Evolutionary conservation across 2,113 vertebrate species (phyloP).

Genomic region (Spermophilus dauricus): DNA sequence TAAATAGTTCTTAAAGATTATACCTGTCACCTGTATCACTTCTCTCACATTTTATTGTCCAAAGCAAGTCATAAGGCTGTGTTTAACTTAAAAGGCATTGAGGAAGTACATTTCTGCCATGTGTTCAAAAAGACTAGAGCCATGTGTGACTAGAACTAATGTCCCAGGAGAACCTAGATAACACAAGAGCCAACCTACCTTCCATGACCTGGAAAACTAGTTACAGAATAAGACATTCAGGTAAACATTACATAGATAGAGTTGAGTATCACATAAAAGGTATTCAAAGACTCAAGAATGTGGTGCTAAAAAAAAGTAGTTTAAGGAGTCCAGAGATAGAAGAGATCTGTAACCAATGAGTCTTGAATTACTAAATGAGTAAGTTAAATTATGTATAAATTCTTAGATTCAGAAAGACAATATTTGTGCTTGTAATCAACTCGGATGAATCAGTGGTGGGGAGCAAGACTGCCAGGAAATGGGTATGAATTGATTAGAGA

Average conservation of each 20-base stretch:
- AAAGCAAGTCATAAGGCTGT: constrained; percentile 1
- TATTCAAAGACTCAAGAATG: neutral
- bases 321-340: neutral
- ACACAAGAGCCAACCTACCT: neutral
- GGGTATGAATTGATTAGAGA: neutral
- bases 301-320: neutral
- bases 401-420: neutral
- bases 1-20: neutral
- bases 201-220: neutral
- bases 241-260: neutral
- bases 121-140: neutral
- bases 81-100: neutral
- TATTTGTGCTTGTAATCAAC: neutral
- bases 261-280: neutral
- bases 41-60: constrained; percentile 17
- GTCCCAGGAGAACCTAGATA: neutral
- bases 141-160: neutral
- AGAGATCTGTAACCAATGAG: neutral
- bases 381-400: neutral
- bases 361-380: neutral
- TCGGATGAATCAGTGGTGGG: neutral
- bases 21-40: neutral
- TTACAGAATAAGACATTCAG: neutral
- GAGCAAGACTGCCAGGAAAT: neutral
- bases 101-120: neutral